A percentile compares a stretch with the other conserved stretches of the same genome.
Evolutionary conservation across 2,888 invertebrate genomes (phyloP).

Genomic region (Allophyes oxyacanthae): DNA sequence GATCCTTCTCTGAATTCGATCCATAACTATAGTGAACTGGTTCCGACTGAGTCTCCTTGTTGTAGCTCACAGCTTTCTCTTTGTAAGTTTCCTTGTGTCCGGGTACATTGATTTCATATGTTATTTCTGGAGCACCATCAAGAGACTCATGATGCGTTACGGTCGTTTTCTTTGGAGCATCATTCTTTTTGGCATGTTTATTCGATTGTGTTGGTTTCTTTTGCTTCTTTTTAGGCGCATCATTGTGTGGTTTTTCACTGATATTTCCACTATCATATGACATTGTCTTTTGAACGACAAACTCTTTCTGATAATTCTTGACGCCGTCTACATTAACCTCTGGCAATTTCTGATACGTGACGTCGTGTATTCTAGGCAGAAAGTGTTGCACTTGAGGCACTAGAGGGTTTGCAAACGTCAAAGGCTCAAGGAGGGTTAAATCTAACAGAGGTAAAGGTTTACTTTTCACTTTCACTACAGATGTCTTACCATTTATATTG

Average conservation of each 20-base stretch:
- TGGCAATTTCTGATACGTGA: slow-evolving; percentile 75
- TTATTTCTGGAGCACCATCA: slow-evolving; percentile 74
- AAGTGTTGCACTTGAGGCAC: slow-evolving; percentile 86
- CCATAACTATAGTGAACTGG: slow-evolving; percentile 76
- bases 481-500: slow-evolving; percentile 76
- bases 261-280: slow-evolving; percentile 68
- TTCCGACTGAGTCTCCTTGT: slow-evolving; percentile 76
- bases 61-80: slow-evolving; percentile 79
- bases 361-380: slow-evolving; percentile 78
- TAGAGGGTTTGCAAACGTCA: slow-evolving; percentile 82
- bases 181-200: slow-evolving; percentile 65
- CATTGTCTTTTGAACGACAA: slow-evolving; percentile 71
- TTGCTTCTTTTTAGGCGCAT: slow-evolving; percentile 67
- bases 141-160: slow-evolving; percentile 65
- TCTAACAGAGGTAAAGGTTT: slow-evolving; percentile 79
- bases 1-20: slow-evolving; percentile 71
- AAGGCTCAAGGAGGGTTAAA: slow-evolving; percentile 80
- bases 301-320: slow-evolving; percentile 74
- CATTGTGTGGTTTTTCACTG: slow-evolving; percentile 67
- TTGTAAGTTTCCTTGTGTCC: slow-evolving; percentile 80
- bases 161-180: slow-evolving; percentile 63
- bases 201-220: slow-evolving; percentile 63
- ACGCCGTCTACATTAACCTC: slow-evolving; percentile 61
- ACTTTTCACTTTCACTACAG: slow-evolving; percentile 74
- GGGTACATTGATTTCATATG: slow-evolving; percentile 80